phyloP scores from a whole-genome alignment of 2,113 vertebrate species.

The Alouatta palliata region DNA sequence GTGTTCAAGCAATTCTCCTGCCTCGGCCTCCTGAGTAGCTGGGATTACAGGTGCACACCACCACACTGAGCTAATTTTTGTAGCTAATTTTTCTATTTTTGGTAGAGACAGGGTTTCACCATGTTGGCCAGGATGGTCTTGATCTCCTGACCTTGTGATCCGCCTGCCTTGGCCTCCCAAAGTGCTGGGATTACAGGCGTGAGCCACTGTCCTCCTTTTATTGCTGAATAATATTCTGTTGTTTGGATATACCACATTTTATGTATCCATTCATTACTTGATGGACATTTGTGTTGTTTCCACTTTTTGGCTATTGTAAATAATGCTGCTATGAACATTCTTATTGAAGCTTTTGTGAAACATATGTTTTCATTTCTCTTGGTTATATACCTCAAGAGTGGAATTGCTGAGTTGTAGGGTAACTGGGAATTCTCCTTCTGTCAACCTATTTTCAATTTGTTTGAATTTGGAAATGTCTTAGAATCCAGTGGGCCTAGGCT shows the following conservation, averaged over 20 bases:
- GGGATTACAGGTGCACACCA: no score
- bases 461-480: slow-evolving; percentile 31
- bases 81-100: no score
- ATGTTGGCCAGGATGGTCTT: no score
- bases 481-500: background rate
- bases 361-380: background rate
- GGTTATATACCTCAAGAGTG: background rate
- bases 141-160: no score
- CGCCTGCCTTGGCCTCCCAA: no score
- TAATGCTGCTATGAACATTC: slow-evolving; percentile 13
- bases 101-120: no score
- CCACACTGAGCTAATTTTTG: no score
- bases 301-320: background rate
- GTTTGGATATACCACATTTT: background rate
- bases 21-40: no score
- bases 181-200: no score
- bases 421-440: background rate
- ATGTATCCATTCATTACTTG: slow-evolving; percentile 13
- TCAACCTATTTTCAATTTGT: slow-evolving; percentile 13
- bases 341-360: background rate
- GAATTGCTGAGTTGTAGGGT: background rate
- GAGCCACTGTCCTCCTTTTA: background rate
- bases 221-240: background rate
- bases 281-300: slow-evolving; percentile 28
- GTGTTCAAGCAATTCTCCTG: no score